Base-by-base conservation (phyloP, 1,140 invertebrate genomes). In the Philaenus spumarius region DNA sequence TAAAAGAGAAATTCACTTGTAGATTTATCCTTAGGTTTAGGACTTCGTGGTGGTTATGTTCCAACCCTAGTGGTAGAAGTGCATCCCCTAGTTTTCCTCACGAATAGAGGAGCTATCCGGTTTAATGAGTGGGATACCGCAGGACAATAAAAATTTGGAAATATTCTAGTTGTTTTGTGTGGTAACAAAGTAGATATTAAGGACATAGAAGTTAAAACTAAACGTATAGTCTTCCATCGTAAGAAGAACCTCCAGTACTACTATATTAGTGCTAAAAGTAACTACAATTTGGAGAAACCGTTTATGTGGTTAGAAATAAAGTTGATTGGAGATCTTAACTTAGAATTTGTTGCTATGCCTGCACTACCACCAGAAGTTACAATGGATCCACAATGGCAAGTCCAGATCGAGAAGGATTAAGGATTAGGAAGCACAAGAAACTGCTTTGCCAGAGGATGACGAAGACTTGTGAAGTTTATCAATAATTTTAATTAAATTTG, bases 171-270 rank as follows among this genome's bases (percentile, higher is more conserved):
- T 73, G 97, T 99, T 12, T 78, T 97, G 1, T 95, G 91, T 71
- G 95, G 95, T 15, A 97, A 97, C 77, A 91, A 97, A 80, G 97
- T 99, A 35, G 97, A 99, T 71, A 97, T 99, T 68, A 99, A 99
- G 74, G 97, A 99, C 74, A 87, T 97, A 66, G 99, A 99, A 86
- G 97, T 99, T 34, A 99, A 99, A 78, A 96, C 97, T 19, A 99
- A 99, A 80, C 90, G 91, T 66, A 99, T 99, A 70, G 94, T 97
- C 5, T 99, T 99, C 74, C 97, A 99, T 73, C 84, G 97, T 66
- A 99, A 99, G 83, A 99, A 99, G 84, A 99, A 99, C 74, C 79
- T 99, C 56, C 78, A 98, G 93, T 99, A 99, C 82, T 99, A 99
- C 70, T 97, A 99, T 71, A 98, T 99, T 73, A 98, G 95, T 72